A percentile compares a stretch with the other conserved stretches of the same genome.
Conservation (phyloP, 2,797 vertebrate genomes). For the Urocyon cinereoargenteus region DNA sequence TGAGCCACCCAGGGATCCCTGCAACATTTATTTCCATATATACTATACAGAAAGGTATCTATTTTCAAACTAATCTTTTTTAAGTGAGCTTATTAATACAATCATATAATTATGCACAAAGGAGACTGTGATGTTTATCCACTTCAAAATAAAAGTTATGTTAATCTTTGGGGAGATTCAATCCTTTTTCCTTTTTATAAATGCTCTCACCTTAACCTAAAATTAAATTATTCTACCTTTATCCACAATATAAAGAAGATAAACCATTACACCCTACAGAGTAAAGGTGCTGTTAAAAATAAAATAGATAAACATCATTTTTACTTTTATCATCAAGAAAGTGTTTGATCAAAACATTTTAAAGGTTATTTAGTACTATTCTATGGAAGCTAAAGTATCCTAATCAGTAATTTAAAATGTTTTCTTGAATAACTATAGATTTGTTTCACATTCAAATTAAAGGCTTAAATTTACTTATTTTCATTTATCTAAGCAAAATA, state of each 20-base stretch:
- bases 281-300: slow-evolving; percentile 26
- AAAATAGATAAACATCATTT: slow-evolving; percentile 45
- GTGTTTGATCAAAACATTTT: not conserved
- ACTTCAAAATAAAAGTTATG: slow-evolving; percentile 55
- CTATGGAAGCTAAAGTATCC: not conserved
- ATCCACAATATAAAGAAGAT: not conserved
- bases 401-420: not conserved
- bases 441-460: not conserved
- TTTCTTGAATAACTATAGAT: not conserved
- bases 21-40: not conserved
- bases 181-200: slow-evolving; percentile 21
- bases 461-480: slow-evolving; percentile 4
- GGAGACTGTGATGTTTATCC: not conserved
- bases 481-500: not conserved
- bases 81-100: not conserved
- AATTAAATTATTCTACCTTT: slow-evolving; percentile 40
- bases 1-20: too few relatives aligned
- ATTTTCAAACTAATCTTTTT: slow-evolving; percentile 54
- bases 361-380: not conserved
- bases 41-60: not conserved
- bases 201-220: not conserved
- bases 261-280: not conserved
- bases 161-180: not conserved
- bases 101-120: slow-evolving; percentile 46
- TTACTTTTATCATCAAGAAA: slow-evolving; percentile 18